Evolutionary conservation across 2,888 invertebrate genomes (phyloP).

Genomic region (Acronicta alni): DNA sequence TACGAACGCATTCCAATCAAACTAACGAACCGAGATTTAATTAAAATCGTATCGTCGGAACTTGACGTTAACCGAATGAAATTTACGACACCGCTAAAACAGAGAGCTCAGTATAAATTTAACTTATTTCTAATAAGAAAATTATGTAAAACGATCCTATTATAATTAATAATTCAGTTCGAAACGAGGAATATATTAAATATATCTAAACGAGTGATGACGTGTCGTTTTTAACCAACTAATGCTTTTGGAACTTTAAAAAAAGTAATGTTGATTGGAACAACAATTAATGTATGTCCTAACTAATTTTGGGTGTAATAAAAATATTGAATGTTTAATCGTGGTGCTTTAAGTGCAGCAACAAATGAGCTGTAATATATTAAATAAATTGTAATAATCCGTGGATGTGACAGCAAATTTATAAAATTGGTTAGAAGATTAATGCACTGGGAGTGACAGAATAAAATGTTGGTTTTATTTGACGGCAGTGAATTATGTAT

Average conservation of each 20-base stretch:
- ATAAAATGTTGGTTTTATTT: conserved; percentile 57
- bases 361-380: conserved; percentile 53
- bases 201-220: conserved; percentile 63
- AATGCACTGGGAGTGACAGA: conserved; percentile 57
- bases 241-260: conserved; percentile 40
- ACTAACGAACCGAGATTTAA: conserved; percentile 82
- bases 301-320: conserved; percentile 39
- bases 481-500: conserved; percentile 37
- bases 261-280: conserved; percentile 57
- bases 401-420: conserved; percentile 65
- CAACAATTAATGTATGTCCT: conserved; percentile 50
- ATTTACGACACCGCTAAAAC: conserved; percentile 87
- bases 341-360: conserved; percentile 22
- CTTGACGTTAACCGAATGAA: conserved; percentile 72
- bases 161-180: conserved; percentile 85
- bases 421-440: conserved; percentile 64
- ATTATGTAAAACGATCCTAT: conserved; percentile 85
- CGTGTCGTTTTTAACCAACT: conserved; percentile 56
- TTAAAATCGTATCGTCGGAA: conserved; percentile 79
- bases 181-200: conserved; percentile 73
- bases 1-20: conserved; percentile 65
- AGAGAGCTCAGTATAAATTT: conserved; percentile 79
- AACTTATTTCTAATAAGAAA: conserved; percentile 85
- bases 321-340: conserved; percentile 39
- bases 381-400: conserved; percentile 65